These are phyloP conservation scores for Marisa cornuarietis DNA, from an alignment of 1,140 invertebrate genomes.

Conservation along the genomic window DNA sequence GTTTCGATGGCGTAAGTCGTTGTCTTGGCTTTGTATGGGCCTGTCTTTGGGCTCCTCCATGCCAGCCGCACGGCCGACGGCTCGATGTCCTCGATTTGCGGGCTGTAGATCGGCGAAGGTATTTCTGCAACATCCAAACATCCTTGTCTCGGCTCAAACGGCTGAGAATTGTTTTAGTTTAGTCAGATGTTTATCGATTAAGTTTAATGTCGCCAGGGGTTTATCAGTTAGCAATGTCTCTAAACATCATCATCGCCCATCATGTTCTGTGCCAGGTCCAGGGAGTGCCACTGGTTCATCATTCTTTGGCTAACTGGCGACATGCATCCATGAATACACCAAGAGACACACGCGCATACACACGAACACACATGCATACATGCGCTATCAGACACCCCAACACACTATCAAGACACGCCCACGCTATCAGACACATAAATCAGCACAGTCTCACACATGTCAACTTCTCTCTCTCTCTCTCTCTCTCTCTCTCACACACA, in stretches of 20 bases:
- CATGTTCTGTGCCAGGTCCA: not conserved
- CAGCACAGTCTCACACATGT: no score
- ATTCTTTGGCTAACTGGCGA: not conserved
- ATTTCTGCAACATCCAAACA: constrained; percentile 8
- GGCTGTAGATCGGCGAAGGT: constrained; percentile 46
- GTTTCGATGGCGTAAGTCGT: constrained; percentile 51
- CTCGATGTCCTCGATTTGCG: constrained; percentile 53
- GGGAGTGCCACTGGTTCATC: not conserved
- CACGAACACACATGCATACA: no score
- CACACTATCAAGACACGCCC: no score
- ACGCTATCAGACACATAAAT: no score
- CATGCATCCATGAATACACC: not conserved
- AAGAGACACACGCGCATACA: not conserved
- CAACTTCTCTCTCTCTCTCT: not conserved
- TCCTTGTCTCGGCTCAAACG: no score
- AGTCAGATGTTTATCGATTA: no score
- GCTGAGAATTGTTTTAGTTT: no score
- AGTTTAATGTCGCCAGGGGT: no score
- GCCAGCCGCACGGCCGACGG: constrained; percentile 44
- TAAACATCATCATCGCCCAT: not conserved
- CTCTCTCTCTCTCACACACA: not conserved
- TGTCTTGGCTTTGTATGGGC: constrained; percentile 36
- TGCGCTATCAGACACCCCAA: no score
- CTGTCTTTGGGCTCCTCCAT: constrained; percentile 37
- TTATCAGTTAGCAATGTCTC: no score